Conservation (phyloP, 1,140 invertebrate genomes). For the Colletes gigas region DNA sequence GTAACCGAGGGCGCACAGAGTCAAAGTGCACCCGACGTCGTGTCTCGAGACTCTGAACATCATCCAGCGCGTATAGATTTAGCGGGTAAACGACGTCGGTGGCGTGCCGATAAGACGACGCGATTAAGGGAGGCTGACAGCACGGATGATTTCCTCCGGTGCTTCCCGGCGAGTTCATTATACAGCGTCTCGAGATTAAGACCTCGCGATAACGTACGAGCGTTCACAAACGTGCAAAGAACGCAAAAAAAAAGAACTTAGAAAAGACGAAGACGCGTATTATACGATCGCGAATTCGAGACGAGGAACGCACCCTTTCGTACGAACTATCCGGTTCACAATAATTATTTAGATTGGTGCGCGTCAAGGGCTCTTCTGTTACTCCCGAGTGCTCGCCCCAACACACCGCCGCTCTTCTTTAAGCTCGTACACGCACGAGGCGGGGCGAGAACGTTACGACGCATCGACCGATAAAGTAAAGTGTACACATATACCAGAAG, state of each 20-base stretch:
- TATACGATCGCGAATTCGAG: background rate
- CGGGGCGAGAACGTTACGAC: background rate
- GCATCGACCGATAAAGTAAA: too few relatives aligned
- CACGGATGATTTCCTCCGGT: background rate
- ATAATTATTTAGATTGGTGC: conserved; percentile 68
- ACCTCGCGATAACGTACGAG: background rate
- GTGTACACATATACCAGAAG: too few relatives aligned
- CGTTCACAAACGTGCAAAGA: too few relatives aligned
- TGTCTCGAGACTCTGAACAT: too few relatives aligned
- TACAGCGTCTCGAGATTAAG: background rate
- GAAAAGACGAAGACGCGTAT: background rate
- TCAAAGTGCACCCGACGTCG: too few relatives aligned
- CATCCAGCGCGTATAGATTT: conserved; percentile 5
- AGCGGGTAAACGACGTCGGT: conserved; percentile 6
- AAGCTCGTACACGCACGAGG: too few relatives aligned
- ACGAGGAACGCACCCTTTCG: conserved; percentile 35
- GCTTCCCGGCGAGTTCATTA: background rate
- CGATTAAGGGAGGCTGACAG: conserved; percentile 26
- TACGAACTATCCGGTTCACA: conserved; percentile 37
- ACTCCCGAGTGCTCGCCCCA: background rate
- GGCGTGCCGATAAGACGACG: conserved; percentile 36
- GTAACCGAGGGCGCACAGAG: background rate
- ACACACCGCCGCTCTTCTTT: background rate
- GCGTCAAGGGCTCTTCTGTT: conserved; percentile 49
- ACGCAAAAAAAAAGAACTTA: too few relatives aligned